phyloP scores from a whole-genome alignment of 1,140 invertebrate species.

The Lordiphosa clarofinis region DNA sequence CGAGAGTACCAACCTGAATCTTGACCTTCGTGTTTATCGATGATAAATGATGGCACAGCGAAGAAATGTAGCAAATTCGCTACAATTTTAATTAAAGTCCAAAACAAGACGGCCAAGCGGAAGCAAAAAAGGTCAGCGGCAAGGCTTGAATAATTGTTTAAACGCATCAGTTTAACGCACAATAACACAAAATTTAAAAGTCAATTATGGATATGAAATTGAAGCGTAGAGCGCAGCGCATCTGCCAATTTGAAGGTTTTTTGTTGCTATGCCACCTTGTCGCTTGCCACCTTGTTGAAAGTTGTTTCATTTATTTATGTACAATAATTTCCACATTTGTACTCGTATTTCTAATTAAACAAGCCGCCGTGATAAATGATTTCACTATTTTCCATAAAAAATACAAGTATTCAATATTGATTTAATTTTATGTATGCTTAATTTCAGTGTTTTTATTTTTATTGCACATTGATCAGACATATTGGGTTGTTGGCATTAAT shows the following conservation, averaged over 20 bases:
- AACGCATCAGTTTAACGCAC: slow-evolving; percentile 49
- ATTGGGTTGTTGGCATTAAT: slow-evolving; percentile 16
- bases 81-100: slow-evolving; percentile 60
- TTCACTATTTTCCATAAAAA: slow-evolving; percentile 17
- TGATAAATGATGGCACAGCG: slow-evolving; percentile 49
- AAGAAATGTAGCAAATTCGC: slow-evolving; percentile 51
- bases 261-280: slow-evolving; percentile 4
- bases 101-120: slow-evolving; percentile 39
- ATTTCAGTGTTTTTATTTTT: slow-evolving; percentile 9
- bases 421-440: slow-evolving; percentile 29
- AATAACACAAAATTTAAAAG: slow-evolving; percentile 50
- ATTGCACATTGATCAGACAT: slow-evolving; percentile 46
- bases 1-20: slow-evolving; percentile 29
- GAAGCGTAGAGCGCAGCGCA: slow-evolving; percentile 31
- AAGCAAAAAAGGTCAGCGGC: slow-evolving; percentile 52
- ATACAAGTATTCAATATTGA: slow-evolving; percentile 26
- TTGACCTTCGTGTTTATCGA: slow-evolving; percentile 42
- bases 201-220: slow-evolving; percentile 51
- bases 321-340: slow-evolving; percentile 16
- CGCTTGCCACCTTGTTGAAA: slow-evolving; percentile 26
- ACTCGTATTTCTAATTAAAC: slow-evolving; percentile 6
- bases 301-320: slow-evolving; percentile 38
- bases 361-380: slow-evolving; percentile 18
- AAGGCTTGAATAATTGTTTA: slow-evolving; percentile 57
- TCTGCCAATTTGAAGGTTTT: slow-evolving; percentile 57